These are phyloP conservation scores for Copidosoma floridanum DNA, from an alignment of 1,140 invertebrate genomes.

Conservation along the genomic window DNA sequence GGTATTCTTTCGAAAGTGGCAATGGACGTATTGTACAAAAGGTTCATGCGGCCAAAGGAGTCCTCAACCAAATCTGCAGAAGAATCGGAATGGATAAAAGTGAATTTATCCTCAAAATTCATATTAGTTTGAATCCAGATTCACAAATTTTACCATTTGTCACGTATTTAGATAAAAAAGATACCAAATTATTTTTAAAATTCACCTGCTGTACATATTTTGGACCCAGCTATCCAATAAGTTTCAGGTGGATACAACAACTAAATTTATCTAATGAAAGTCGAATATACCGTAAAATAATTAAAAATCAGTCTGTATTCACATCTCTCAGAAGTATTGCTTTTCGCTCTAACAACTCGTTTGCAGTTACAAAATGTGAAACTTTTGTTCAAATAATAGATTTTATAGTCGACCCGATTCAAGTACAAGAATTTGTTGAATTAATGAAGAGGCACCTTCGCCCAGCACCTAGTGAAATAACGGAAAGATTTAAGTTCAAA, in stretches of 20 bases:
- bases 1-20: slow-evolving; percentile 27
- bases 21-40: slow-evolving; percentile 23
- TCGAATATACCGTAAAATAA: slow-evolving; percentile 17
- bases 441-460: too few species aligned
- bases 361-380: slow-evolving; percentile 14
- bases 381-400: slow-evolving; percentile 20
- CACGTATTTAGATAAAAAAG: background rate
- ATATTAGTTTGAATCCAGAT: background rate
- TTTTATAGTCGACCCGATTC: slow-evolving; percentile 26
- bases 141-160: background rate
- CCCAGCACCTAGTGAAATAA: too few species aligned
- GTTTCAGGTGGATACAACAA: background rate
- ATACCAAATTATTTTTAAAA: background rate
- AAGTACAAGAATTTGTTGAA: slow-evolving; percentile 12
- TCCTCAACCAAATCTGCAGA: slow-evolving; percentile 25
- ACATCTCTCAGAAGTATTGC: slow-evolving; percentile 6
- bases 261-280: background rate
- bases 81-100: background rate
- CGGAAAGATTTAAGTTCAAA: too few species aligned
- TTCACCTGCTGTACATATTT: slow-evolving; percentile 1
- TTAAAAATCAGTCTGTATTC: slow-evolving; percentile 13
- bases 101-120: background rate
- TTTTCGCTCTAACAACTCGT: slow-evolving; percentile 24
- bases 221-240: background rate
- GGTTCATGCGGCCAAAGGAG: slow-evolving; percentile 29